Base-by-base conservation (phyloP, 1,140 invertebrate species). In the Eufriesea mexicana region DNA sequence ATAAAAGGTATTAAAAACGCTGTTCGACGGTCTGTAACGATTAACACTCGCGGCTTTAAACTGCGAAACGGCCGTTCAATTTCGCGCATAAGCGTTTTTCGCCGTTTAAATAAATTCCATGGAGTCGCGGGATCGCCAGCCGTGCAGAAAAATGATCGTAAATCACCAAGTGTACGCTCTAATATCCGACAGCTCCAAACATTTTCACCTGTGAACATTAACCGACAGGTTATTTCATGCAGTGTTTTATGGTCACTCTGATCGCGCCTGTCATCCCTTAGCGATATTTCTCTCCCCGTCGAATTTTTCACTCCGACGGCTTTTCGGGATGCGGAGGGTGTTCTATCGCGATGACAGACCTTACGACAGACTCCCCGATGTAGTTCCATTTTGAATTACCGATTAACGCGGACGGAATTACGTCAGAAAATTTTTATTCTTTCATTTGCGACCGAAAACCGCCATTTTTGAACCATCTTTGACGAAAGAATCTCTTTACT, bases 141-240 rank as follows among this genome's bases (percentile, higher is more conserved):
- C 28, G 61, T 54, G 28, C 20, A 66, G 66, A 66, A 66, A 77
- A 35, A 42, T 12, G 28, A 9, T 25, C 59, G 74, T 77, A 77
- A 77, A 77, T 77, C 74, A 77, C 35, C 12, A 51, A 9, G 45
- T 23, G 20, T 16, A 9, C 47, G 20, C 74, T 64, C 28, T 77
- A 77, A 77, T 77, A 77, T 66, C 61, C 59, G 74, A 77, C 61
- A 66, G 74, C 9, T 42, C 8, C 28, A 61, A 77, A 64, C 54
- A 77, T 77, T 77, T 77, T 77, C 74, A 59, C 28, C 74, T 66
- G 74, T 18, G 28, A 28, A 18, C 47, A 68, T 78, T 78, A 78
- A 68, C 42, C n/a, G 76, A 78, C 51, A 78, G 61, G 47, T 77
- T 62, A 77, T 66, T 77, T 54, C 59, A 18, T 12, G 10, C 20